Evolutionary conservation across 2,113 vertebrate species (phyloP), one percentile per base, ranked within the genome.

Genomic region (Marcusenius ussheri): DNA sequence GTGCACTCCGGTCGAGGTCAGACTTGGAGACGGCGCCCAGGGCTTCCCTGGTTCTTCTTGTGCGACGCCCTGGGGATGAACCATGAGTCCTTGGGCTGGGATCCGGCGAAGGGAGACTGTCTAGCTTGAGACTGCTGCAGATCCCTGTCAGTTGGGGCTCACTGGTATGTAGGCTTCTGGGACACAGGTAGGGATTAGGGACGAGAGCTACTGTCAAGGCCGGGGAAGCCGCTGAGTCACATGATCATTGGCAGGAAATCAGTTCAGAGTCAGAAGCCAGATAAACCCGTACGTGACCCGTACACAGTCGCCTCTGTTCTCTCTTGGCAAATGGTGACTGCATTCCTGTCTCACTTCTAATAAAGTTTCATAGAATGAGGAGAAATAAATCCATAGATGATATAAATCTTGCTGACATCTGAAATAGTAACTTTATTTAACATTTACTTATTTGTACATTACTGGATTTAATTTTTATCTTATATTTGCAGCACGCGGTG

Each of bases 111-210:
- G 89, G 92, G 87, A 94, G 94, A 95, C 94, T 93, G 93, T 92
- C 93, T 93, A 93, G 92, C 90, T 90, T 27, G 27, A 91, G 94
- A 93, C 94, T 92, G 92, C 88, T 66, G 66, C 94, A 96, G 95
- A 93, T 92, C 92, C 91, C 93, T 92, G 93, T 88, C 92, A 92
- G 85, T 93, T 89, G 91, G 92, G 89, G 87, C 80, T 88, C 90
- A 91, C 93, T 94, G 93, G 31, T 39, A 4, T 89, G 53, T 51
- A 86, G 77, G 50, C 92, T 91, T 66, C 24, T 80, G 24, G 88
- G 5, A 39, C 5, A 35, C 27, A 89, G 50, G 89, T 90, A 46
- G 83, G 39, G 35, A 47, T 87, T 70, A 87, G 24, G 87, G 47
- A 42, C 0, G 47, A 83, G 31, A 17, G 21, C 13, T 45, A 70